Conservation (phyloP, 2,797 vertebrate species). For the Sarcophilus harrisii region DNA sequence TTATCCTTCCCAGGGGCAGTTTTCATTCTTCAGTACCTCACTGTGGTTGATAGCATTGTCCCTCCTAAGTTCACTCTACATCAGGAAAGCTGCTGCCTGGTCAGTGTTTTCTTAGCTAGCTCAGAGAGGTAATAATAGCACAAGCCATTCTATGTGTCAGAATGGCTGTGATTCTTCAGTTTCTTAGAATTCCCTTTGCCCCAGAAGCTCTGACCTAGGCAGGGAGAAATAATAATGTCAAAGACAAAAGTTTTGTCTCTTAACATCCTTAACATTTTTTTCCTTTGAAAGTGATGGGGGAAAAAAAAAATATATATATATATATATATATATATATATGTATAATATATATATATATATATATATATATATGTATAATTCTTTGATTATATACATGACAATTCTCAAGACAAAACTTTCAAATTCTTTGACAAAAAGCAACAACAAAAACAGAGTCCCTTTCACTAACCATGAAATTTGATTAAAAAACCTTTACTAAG, state of each 20-base stretch:
- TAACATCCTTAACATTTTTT: not conserved
- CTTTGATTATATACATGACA: not conserved
- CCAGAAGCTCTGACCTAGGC: not conserved
- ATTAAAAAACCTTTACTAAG: too few relatives aligned
- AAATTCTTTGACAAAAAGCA: not conserved
- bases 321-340: too few relatives aligned
- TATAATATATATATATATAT: too few relatives aligned
- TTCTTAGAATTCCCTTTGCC: not conserved
- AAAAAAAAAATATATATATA: not conserved
- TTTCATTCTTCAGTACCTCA: conserved; percentile 87
- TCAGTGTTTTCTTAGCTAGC: too few relatives aligned
- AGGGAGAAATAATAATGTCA: not conserved
- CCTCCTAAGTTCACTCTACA: conserved; percentile 85
- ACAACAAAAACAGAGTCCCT: too few relatives aligned
- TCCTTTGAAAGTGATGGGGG: not conserved
- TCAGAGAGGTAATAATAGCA: not conserved
- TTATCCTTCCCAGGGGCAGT: conserved; percentile 81
- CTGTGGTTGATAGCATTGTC: conserved; percentile 89
- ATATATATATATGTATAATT: not conserved
- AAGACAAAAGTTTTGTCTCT: not conserved
- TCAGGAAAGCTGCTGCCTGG: conserved; percentile 71
- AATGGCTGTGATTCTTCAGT: not conserved
- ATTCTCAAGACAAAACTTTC: not conserved
- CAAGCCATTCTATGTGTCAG: not conserved
- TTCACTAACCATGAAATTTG: too few relatives aligned